Evolutionary conservation across 2,797 vertebrate species (phyloP), one percentile per base, ranked within the genome.

Genomic region (Poeciliopsis gracilis): DNA sequence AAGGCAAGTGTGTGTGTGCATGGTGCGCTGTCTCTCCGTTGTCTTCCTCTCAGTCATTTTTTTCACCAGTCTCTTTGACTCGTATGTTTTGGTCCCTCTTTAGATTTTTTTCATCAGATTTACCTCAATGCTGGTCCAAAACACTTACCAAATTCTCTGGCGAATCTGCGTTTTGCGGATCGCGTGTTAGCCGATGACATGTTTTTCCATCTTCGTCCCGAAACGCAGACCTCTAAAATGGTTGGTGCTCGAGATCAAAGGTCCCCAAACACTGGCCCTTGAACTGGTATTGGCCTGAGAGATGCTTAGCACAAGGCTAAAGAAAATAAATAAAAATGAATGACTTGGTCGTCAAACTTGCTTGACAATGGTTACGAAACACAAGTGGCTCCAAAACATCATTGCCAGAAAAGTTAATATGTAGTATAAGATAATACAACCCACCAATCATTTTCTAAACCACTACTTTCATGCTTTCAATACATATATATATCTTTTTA

Each of bases 1-100:
- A 82, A 96, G 94, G 94, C 93, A 51, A 30, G n/a, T 77, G 46
- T 79, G 45, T 79, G 45, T 80, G 70, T 77, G 69, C 69, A 49
- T 72, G 36, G 18, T 41, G 33, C 5, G 76, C 41, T 77, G 47
- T 69, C 49, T 77, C 5, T 15, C 90, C 92, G 86, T 53, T 83
- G 87, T 90, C 88, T 81, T 84, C 90, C 90, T 90, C 84, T 88
- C 84, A 80, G 49, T 86, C 72, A 63, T 67, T 67, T 66, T 1
- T 66, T 1, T 66, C 33, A 38, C 36, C 41, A 77, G 43, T 77
- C 63, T 77, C 57, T 82, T 70, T 79, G 73, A 46, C 73, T n/a
- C 75, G 9, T 78, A 66, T 53, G 41, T 43, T 45, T 74, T 51
- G 13, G 15, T 36, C 10, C 36, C n/a, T 59, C 25, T 38, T 55